phyloP scores from a whole-genome alignment of 2,888 invertebrate species.

The Ctenicera cuprea region DNA sequence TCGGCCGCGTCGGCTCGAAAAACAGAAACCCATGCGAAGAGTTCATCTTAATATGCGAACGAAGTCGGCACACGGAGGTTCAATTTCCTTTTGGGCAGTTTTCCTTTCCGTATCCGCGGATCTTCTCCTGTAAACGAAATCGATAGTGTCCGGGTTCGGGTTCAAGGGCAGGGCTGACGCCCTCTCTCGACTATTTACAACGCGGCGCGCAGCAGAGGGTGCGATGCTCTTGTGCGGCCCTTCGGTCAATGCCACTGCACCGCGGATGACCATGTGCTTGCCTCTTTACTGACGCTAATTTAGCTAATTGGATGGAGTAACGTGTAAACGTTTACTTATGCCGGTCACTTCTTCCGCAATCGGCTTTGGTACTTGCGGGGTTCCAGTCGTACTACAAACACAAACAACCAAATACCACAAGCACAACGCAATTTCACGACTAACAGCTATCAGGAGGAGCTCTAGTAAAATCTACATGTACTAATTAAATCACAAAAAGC shows the following conservation, averaged over 20 bases:
- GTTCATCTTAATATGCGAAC: background rate
- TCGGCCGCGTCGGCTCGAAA: slow-evolving; percentile 29
- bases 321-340: slow-evolving; percentile 41
- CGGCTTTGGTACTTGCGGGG: slow-evolving; percentile 11
- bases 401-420: background rate
- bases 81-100: slow-evolving; percentile 16
- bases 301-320: slow-evolving; percentile 46
- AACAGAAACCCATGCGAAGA: slow-evolving; percentile 29
- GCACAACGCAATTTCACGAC: background rate
- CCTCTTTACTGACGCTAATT: slow-evolving; percentile 39
- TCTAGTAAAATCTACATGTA: background rate
- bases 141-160: slow-evolving; percentile 56
- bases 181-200: slow-evolving; percentile 48
- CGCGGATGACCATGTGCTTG: slow-evolving; percentile 40
- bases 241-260: slow-evolving; percentile 55
- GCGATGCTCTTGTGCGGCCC: slow-evolving; percentile 60
- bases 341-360: slow-evolving; percentile 23
- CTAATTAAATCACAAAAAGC: background rate
- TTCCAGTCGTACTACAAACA: background rate
- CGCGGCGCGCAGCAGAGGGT: slow-evolving; percentile 33
- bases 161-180: slow-evolving; percentile 60
- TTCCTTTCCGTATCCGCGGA: slow-evolving; percentile 24
- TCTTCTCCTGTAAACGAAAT: slow-evolving; percentile 32
- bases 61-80: slow-evolving; percentile 9
- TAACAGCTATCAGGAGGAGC: background rate